Conservation (phyloP, 2,888 invertebrate genomes). For the Nomada ferruginata region DNA sequence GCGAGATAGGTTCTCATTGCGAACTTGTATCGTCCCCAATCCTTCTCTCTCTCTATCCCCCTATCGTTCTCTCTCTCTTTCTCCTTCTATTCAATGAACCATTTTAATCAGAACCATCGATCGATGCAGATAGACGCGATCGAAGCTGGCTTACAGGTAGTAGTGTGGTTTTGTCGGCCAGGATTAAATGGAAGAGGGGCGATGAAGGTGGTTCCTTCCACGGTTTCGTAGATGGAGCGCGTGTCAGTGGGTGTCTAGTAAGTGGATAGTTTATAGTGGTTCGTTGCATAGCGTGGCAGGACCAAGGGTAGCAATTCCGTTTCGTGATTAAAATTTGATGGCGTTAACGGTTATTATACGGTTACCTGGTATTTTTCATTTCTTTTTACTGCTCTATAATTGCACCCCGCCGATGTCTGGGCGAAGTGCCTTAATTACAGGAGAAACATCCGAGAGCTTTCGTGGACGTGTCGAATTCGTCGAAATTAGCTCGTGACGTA, state of each 20-base stretch:
- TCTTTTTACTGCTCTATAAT: conserved; percentile 26
- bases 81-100: conserved; percentile 28
- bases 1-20: conserved; percentile 60
- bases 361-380: conserved; percentile 1
- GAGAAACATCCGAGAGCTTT: neutral
- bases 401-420: neutral
- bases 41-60: neutral
- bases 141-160: conserved; percentile 40
- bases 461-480: neutral
- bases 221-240: conserved; percentile 30
- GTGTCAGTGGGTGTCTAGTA: conserved; percentile 31
- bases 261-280: conserved; percentile 43
- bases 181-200: conserved; percentile 34
- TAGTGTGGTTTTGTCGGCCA: conserved; percentile 33
- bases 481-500: neutral
- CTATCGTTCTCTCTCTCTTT: neutral
- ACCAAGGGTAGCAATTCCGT: conserved; percentile 26
- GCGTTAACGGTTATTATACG: conserved; percentile 40
- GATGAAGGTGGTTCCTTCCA: neutral
- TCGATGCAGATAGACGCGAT: conserved; percentile 52
- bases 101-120: conserved; percentile 57
- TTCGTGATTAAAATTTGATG: conserved; percentile 49
- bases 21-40: conserved; percentile 37
- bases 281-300: neutral
- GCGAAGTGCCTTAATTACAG: neutral